A percentile compares a stretch with the other conserved stretches of the same genome.
phyloP scores from a whole-genome alignment of 2,888 invertebrate species.

The Tiliacea aurago region DNA sequence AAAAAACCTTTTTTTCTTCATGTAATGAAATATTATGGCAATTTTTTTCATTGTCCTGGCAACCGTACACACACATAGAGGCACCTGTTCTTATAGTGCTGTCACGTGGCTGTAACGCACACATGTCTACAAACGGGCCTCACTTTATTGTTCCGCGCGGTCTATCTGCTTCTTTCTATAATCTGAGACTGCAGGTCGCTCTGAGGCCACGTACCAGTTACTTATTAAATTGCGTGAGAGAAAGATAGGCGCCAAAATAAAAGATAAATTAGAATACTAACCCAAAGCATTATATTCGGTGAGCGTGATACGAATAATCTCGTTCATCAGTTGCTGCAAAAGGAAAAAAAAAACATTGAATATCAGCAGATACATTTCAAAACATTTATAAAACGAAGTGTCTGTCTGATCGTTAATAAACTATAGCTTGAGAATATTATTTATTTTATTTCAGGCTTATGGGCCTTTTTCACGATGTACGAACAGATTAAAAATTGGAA shows the following conservation, averaged over 20 bases:
- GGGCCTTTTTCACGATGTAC: not conserved
- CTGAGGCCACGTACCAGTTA: not conserved
- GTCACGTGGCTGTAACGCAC: no score
- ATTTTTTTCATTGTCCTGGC: no score
- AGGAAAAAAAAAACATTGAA: not conserved
- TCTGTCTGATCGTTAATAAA: not conserved
- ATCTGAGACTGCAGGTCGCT: no score
- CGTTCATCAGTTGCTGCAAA: conserved; percentile 51
- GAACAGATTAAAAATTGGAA: not conserved
- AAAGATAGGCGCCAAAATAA: not conserved
- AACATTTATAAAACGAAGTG: not conserved
- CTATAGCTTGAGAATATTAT: not conserved
- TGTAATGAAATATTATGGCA: no score
- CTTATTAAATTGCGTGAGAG: not conserved
- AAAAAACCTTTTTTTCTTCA: no score
- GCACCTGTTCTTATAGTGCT: no score
- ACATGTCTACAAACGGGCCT: no score
- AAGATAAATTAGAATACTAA: conserved; percentile 11
- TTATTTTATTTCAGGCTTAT: not conserved
- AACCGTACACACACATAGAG: no score
- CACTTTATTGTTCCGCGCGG: no score
- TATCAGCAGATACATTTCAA: not conserved
- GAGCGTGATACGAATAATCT: conserved; percentile 49
- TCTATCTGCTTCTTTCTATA: no score
- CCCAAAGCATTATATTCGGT: conserved; percentile 47